Base-by-base conservation (phyloP, 2,113 vertebrate species). In the Sceloporus tristichus region DNA sequence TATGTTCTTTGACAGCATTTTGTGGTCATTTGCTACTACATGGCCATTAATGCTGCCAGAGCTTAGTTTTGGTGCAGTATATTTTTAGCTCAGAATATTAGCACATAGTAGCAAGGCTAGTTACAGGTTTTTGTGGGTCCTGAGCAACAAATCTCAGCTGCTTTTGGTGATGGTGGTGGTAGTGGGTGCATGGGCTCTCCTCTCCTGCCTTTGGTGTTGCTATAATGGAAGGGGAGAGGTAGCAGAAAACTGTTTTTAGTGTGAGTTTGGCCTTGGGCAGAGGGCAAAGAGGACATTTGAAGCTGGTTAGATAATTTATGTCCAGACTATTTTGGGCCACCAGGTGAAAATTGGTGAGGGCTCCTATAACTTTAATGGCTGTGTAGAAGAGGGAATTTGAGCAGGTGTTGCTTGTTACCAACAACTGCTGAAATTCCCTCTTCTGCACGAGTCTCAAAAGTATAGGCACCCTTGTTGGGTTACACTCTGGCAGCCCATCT, bases 1-100 rank as follows among this genome's bases (percentile, higher is more conserved):
- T 88, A 88, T 88, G 80, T 88, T 83, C 87, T 88, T 88, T 77
- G 87, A 88, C 87, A 88, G 81, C 87, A 88, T 68, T 88, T 88
- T 88, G 81, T 84, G 87, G 87, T 78, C 74, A 77, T 88, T 84
- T 88, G 74, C 62, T 84, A 88, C 87, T 88, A 78, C 82, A 77
- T 40, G 75, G 34, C 73, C n/a, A 70, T 77, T 84, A 84, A 14
- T 54, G 21, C 34, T 84, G 81, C 87, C 81, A 84, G 81, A 68
- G 65, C 80, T 9, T 78, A 70, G 86, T 27, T 79, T 75, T 54
- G 40, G 74, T 74, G 59, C 29, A 18, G n/a, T 88, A 34, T 83
- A 77, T 68, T 68, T 86, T 88, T 83, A 88, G 59, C 74, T 70
- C 34, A 68, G 68, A 70, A 78, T 40, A 56, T 78, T 68, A 70